Conservation (phyloP, 2,888 invertebrate species). For the Lithophane leautieri region DNA sequence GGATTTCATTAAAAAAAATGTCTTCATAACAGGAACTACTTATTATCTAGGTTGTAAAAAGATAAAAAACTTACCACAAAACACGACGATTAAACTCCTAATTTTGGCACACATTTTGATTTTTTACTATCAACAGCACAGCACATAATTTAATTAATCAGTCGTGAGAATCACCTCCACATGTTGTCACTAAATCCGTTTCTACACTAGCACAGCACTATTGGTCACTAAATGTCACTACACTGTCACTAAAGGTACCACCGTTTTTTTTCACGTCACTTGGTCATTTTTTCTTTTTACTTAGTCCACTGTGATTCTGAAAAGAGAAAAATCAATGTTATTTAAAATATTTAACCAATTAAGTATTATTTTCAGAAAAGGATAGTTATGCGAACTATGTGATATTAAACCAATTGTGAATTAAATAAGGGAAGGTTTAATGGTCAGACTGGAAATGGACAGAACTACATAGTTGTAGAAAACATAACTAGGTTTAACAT, state of each 20-base stretch:
- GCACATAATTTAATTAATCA: slow-evolving; percentile 78
- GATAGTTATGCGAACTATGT: too few species aligned
- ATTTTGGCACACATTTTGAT: slow-evolving; percentile 84
- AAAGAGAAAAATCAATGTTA: slow-evolving; percentile 52
- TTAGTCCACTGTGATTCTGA: slow-evolving; percentile 45
- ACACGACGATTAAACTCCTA: slow-evolving; percentile 73
- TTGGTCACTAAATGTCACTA: slow-evolving; percentile 67
- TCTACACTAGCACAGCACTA: slow-evolving; percentile 68
- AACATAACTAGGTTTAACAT: too few species aligned
- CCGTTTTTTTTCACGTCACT: slow-evolving; percentile 50
- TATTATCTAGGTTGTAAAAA: too few species aligned
- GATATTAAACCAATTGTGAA: neutral
- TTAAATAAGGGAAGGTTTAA: neutral
- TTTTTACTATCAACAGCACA: slow-evolving; percentile 71
- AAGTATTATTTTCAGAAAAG: neutral
- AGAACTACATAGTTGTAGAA: too few species aligned
- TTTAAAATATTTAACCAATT: neutral
- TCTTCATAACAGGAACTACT: too few species aligned
- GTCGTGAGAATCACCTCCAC: slow-evolving; percentile 78
- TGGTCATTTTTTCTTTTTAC: slow-evolving; percentile 42
- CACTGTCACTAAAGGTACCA: slow-evolving; percentile 60
- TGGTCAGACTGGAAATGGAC: too few species aligned
- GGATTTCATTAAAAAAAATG: neutral
- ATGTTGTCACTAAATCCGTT: slow-evolving; percentile 71
- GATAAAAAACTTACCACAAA: slow-evolving; percentile 80